phyloP scores from a whole-genome alignment of 92 coral and sea anemone genomes.

The Chrysogorgia sp. region DNA sequence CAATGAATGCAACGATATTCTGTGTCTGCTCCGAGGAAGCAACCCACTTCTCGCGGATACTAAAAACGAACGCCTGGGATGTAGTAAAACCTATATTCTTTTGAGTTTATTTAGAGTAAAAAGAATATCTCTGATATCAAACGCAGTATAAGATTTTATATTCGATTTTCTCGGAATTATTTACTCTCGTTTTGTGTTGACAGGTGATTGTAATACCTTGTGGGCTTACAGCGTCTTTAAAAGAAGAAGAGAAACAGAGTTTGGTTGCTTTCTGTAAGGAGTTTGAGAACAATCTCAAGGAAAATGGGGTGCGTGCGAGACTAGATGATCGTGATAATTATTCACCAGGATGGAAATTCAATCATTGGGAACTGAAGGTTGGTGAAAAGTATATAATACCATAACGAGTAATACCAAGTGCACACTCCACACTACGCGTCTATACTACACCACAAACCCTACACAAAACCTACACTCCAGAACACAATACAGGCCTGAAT shows the following conservation, averaged over 20 bases:
- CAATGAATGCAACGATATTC: no score
- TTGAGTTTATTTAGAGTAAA: background rate
- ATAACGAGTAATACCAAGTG: background rate
- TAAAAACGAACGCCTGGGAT: background rate
- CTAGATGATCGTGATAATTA: conserved; percentile 90
- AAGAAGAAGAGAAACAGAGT: conserved; percentile 68
- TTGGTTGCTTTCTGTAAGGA: conserved; percentile 71
- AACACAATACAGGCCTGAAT: no score
- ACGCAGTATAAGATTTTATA: background rate
- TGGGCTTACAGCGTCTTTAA: conserved; percentile 81
- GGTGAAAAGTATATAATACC: background rate
- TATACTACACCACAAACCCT: background rate
- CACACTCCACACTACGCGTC: background rate
- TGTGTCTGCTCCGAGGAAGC: no score
- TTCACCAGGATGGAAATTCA: conserved; percentile 98
- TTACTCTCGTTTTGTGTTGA: background rate
- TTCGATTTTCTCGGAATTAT: background rate
- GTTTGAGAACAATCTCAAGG: conserved; percentile 63
- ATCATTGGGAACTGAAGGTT: conserved; percentile 99
- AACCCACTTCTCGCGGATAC: no score
- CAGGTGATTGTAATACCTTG: conserved; percentile 91
- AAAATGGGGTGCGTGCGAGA: conserved; percentile 73
- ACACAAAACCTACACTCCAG: background rate
- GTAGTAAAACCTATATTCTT: background rate
- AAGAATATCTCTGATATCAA: no score